Percentiles rank a stretch among this genome's conserved stretches.
Conservation (phyloP, 2,113 vertebrate species). For the Daboia siamensis region DNA sequence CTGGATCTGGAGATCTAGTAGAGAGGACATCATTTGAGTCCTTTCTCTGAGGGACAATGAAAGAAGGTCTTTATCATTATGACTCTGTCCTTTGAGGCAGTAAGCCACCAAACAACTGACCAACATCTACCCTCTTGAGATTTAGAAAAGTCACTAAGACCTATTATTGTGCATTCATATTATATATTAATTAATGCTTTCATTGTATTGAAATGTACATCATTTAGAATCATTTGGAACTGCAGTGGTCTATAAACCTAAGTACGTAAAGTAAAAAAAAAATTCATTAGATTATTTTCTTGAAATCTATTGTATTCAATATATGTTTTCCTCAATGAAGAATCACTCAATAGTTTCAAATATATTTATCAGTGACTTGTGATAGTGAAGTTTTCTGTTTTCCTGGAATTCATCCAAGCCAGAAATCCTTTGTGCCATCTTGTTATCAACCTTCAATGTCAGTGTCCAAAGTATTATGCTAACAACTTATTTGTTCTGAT, state of each 20-base stretch:
- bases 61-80: background rate
- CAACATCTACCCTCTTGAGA: background rate
- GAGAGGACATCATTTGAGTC: background rate
- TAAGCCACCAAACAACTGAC: background rate
- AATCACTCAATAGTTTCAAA: background rate
- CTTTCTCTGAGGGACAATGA: background rate
- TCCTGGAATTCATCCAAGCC: background rate
- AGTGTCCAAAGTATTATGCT: background rate
- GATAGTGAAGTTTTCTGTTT: background rate
- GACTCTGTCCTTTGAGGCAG: background rate
- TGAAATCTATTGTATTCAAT: background rate
- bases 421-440: background rate
- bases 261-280: background rate
- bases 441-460: background rate
- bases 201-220: background rate
- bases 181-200: background rate
- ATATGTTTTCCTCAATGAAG: background rate
- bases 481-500: background rate
- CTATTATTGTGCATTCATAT: background rate
- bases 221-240: background rate
- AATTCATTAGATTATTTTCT: background rate
- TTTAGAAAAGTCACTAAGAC: background rate
- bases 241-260: background rate
- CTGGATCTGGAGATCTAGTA: background rate
- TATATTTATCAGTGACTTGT: background rate